Base-by-base conservation (phyloP, 2,797 vertebrate genomes). In the Xenopus petersii region DNA sequence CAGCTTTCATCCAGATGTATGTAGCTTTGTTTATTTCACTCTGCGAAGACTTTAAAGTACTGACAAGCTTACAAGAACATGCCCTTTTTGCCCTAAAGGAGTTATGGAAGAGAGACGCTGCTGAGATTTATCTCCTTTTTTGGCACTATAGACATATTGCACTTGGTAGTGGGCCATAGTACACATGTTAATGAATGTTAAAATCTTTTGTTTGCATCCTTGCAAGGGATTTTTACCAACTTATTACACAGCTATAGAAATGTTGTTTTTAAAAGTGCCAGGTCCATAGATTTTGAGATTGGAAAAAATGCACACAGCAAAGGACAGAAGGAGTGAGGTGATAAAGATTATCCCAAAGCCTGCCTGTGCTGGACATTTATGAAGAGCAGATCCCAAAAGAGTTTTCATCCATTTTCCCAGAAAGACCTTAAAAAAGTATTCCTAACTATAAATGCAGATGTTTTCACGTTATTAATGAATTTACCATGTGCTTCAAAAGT, bases 401-500 rank as follows among this genome's bases (percentile, higher is more conserved):
- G 55, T 17, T 11, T 47, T 17, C 5, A 64, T 46, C 61, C n/a
- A 10, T 58, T 58, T 58, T 58, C 24, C n/a, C 15, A 33, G 51
- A 58, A 58, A 73, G 17, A 24, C 46, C 12, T 4, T 66, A 24
- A 26, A 68, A 46, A 58, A 21, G 4, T 63, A 6, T 60, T 42
- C 10, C n/a, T 58, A 58, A 58, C 16, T 58, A 21, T 13, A 55
- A 51, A 60, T 61, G n/a, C 73, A 74, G 73, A 74, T 70, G 58
- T 70, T 46, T 30, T 56, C 4, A 69, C n/a, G 42, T 33, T 26
- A 16, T 64, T 69, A 75, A 69, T 67, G 64, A 74, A 33, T 68
- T 54, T 62, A 54, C 64, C 73, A 62, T 67, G 47, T 8, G 33
- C 36, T 13, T 17, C 42, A 2, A 33, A 7, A 33, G 61, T 36